These are phyloP conservation scores for Falco novaeseelandiae DNA, from an alignment of 2,797 vertebrate species.

Conservation along the genomic window DNA sequence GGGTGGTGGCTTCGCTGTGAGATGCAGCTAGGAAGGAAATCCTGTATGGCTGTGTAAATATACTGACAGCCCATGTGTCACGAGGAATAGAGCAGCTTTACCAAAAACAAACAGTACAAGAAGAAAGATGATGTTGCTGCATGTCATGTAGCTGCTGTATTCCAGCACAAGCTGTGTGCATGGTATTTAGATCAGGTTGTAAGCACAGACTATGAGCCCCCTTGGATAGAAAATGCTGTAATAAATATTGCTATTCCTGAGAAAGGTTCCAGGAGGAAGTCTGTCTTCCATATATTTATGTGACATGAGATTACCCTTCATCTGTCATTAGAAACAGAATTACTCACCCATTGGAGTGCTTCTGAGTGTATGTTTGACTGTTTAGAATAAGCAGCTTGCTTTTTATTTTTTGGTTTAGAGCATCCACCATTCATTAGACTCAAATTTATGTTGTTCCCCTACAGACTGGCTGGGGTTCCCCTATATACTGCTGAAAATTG, in stretches of 20 bases:
- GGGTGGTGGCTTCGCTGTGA: background rate
- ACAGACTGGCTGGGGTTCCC: background rate
- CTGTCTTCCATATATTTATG: background rate
- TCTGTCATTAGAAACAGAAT: background rate
- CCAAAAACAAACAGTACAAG: background rate
- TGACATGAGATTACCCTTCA: background rate
- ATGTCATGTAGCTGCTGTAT: background rate
- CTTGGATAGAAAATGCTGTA: background rate
- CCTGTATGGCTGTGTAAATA: constrained; percentile 4
- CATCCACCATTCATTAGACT: background rate
- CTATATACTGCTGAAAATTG: background rate
- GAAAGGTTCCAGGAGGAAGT: background rate
- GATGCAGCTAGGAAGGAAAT: background rate
- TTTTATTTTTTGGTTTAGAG: background rate
- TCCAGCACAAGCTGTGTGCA: background rate
- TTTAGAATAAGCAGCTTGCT: background rate
- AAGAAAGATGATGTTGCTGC: background rate
- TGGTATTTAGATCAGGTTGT: background rate
- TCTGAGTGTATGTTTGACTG: background rate
- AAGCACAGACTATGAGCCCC: background rate
- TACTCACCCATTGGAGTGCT: background rate
- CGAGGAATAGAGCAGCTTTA: background rate
- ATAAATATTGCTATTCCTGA: background rate
- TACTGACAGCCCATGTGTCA: fast-evolving
- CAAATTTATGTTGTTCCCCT: background rate